Percentiles rank a stretch among this genome's conserved stretches.
phyloP scores from a whole-genome alignment of 2,797 vertebrate species.

The Nannoperca australis region DNA sequence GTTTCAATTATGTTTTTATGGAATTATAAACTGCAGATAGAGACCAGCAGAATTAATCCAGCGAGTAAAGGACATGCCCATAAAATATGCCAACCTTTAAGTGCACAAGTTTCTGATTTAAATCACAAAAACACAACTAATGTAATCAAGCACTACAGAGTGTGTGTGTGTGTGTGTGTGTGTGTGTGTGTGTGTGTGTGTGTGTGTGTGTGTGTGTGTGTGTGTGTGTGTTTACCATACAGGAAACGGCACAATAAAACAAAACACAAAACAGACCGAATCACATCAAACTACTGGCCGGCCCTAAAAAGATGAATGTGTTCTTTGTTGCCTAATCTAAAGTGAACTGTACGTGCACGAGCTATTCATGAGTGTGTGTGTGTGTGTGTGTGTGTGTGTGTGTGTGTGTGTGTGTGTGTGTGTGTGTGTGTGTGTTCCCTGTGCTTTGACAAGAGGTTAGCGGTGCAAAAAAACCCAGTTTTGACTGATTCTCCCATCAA shows the following conservation, averaged over 20 bases:
- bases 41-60: constrained; percentile 44
- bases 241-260: constrained; percentile 64
- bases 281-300: constrained; percentile 64
- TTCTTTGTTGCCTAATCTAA: constrained; percentile 78
- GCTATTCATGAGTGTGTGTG: constrained; percentile 24
- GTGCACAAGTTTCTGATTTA: constrained; percentile 67
- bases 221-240: constrained; percentile 14
- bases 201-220: constrained; percentile 43
- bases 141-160: constrained; percentile 59
- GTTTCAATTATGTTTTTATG: constrained; percentile 38
- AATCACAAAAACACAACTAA: constrained; percentile 55
- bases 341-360: constrained; percentile 66
- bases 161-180: too few relatives aligned
- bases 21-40: constrained; percentile 42
- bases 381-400: neutral
- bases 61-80: constrained; percentile 23
- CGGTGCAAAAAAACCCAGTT: constrained; percentile 72
- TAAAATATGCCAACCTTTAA: constrained; percentile 55
- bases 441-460: constrained; percentile 72
- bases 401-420: neutral
- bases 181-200: constrained; percentile 25
- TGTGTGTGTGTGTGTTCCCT: constrained; percentile 15
- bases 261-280: constrained; percentile 76
- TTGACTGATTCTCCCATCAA: constrained; percentile 82
- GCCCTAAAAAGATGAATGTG: constrained; percentile 70